Base-by-base conservation (phyloP, 2,888 invertebrate genomes). In the Mesochorus sp. region DNA sequence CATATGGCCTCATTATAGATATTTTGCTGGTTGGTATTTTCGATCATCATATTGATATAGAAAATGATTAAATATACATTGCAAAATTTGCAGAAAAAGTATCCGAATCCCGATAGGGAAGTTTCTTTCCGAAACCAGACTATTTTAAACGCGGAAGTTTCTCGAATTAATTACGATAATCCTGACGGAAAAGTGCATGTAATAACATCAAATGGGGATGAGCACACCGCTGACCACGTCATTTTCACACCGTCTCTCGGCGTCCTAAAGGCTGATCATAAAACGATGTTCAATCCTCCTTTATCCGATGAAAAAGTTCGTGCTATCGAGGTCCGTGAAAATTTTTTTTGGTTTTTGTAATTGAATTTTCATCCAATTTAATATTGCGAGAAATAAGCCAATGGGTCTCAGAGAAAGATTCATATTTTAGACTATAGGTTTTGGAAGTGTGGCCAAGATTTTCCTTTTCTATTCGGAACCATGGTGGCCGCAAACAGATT, bases 221-320 rank as follows among this genome's bases (percentile, higher is more conserved):
- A 83, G 0, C 94, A 92, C 80, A 87, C 84, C 19, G 94, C 94
- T 0, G 93, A 94, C 82, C 94, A 94, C 83, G 94, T 95, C 0
- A 93, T 96, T 26, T 91, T 95, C 0, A 96, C 96, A 0, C 91
- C 93, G 0, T 94, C 96, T 0, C 87, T 96, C 0, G 96, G 95
- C 0, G 95, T 95, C 0, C 89, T 96, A 12, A 95, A 95, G 85
- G 92, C 92, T 19, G 90, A 92, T 68, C 89, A 93, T 71, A 80
- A 89, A 5, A 88, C 87, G 0, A 78, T 94, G 24, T 95, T 95
- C 84, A 84, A 88, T 2, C 95, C 95, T 0, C 82, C 90, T 1
- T 87, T 95, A 37, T 93, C 94, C 0, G 72, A 87, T 8, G 85
- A 87, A 1, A 95, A 95, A 90, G 80, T 91, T 0, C 89, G 89